Evolutionary conservation across 2,888 invertebrate species (phyloP), one percentile per base, ranked within the genome.

Genomic region (Drosophila nigricruria): DNA sequence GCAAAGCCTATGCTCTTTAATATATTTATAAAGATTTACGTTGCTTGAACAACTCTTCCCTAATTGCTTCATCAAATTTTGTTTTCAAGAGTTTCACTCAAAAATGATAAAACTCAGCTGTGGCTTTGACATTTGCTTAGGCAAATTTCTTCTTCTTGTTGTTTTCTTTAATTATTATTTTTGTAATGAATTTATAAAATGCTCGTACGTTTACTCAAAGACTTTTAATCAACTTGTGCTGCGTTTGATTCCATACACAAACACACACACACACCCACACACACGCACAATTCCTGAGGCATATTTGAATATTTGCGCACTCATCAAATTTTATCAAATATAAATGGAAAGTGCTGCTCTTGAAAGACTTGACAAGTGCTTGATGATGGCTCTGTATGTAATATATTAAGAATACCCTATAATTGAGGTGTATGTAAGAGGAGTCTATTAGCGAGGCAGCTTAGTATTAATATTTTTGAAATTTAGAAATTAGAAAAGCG

Each of bases 171-270:
- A 60, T 63, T 52, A 42, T 50, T 58, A 42, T 68, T 45, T 61
- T 64, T 43, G 25, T 49, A 56, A 56, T 56, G 40, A 61, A 77
- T 77, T 56, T 72, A 36, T 61, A 47, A 56, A 42, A 43, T 59
- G 36, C 49, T 70, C 61, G 36, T 38, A 67, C 47, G 45, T 14
- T 40, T 45, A 47, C 60, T 73, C 52, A 78, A 77, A 77, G 77
- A 65, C 74, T 77, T 77, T 62, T 58, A 71, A 68, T 66, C 73
- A 73, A 69, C 57, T 65, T 66, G 52, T 59, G 10, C 53, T 77
- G 49, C 8, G 38, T 60, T 61, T 77, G 61, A 66, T 62, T 62
- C 23, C 65, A 52, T 23, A 36, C 57, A 25, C 25, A 36, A n/a
- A 53, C 52, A 53, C 36, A 25, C 18, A 8, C 18, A 52, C 12